Conservation (phyloP, 2,888 invertebrate species). For the Margaritifera margaritifera region DNA sequence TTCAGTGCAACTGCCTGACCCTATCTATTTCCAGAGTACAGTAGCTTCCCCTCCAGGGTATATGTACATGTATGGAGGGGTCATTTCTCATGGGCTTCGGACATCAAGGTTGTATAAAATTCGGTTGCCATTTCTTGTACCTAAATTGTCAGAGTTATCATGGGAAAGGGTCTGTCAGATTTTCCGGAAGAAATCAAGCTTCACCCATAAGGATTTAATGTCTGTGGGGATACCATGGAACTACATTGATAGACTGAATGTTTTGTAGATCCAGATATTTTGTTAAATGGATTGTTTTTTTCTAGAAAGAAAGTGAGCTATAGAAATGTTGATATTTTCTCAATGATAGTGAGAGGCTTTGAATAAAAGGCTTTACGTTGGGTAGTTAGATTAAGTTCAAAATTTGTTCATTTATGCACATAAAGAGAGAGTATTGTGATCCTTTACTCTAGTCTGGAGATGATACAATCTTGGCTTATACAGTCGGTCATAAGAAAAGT, state of each 20-base stretch:
- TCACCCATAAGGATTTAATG: conserved; percentile 17
- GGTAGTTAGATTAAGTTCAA: too few relatives aligned
- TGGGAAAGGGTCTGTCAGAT: conserved; percentile 82
- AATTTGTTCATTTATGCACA: too few relatives aligned
- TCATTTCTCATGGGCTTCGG: conserved; percentile 70
- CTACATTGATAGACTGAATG: conserved; percentile 29
- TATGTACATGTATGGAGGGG: conserved; percentile 72
- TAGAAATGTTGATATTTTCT: too few relatives aligned
- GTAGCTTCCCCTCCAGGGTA: conserved; percentile 78
- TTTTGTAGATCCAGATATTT: background rate
- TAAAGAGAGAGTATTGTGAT: too few relatives aligned
- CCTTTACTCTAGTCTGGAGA: too few relatives aligned
- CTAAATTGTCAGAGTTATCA: conserved; percentile 89
- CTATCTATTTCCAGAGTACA: conserved; percentile 90
- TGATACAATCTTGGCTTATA: too few relatives aligned
- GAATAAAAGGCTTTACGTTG: too few relatives aligned
- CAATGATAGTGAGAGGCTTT: too few relatives aligned
- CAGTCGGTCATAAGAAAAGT: too few relatives aligned
- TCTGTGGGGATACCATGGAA: conserved; percentile 35
- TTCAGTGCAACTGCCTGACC: conserved; percentile 81
- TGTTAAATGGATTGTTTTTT: too few relatives aligned
- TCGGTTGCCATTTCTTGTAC: conserved; percentile 86
- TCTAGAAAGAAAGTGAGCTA: too few relatives aligned
- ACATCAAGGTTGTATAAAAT: conserved; percentile 82
- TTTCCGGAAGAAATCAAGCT: conserved; percentile 9